Evolutionary conservation across 37 sponge, comb jelly and placozoan species (phyloP).

Genomic region (Bolinopsis microptera): DNA sequence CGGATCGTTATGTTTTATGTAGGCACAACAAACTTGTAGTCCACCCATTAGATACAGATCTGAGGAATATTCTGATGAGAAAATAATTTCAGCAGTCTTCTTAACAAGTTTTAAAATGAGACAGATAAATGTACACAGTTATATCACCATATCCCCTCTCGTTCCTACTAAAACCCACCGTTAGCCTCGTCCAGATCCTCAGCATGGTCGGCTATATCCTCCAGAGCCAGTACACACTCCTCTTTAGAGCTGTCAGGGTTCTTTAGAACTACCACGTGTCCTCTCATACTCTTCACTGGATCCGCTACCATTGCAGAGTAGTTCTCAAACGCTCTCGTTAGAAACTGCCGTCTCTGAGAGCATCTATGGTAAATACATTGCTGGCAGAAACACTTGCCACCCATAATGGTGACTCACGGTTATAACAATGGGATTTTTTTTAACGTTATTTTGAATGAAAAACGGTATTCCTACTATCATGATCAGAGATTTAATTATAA

Average conservation of each 20-base stretch:
- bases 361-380: too few species aligned
- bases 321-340: background rate
- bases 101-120: too few species aligned
- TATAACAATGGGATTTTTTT: too few species aligned
- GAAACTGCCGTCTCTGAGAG: conserved; percentile 30
- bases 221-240: conserved; percentile 40
- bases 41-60: conserved; percentile 62
- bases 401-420: too few species aligned
- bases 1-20: conserved; percentile 50
- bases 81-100: too few species aligned
- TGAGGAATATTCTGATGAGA: too few species aligned
- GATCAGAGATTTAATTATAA: too few species aligned
- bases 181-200: conserved; percentile 63
- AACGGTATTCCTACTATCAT: too few species aligned
- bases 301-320: background rate
- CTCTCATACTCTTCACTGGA: conserved; percentile 36
- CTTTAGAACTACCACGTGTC: background rate
- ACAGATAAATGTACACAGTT: too few species aligned
- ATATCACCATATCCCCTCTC: background rate
- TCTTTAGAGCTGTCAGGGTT: conserved; percentile 35
- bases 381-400: too few species aligned
- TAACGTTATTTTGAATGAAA: too few species aligned
- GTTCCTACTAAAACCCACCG: conserved; percentile 9
- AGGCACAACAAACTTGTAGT: conserved; percentile 43
- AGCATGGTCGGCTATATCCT: conserved; percentile 27